Evolutionary conservation across 2,888 invertebrate genomes (phyloP), one percentile per base, ranked within the genome.

Genomic region (Melikaiella ostensackeni): DNA sequence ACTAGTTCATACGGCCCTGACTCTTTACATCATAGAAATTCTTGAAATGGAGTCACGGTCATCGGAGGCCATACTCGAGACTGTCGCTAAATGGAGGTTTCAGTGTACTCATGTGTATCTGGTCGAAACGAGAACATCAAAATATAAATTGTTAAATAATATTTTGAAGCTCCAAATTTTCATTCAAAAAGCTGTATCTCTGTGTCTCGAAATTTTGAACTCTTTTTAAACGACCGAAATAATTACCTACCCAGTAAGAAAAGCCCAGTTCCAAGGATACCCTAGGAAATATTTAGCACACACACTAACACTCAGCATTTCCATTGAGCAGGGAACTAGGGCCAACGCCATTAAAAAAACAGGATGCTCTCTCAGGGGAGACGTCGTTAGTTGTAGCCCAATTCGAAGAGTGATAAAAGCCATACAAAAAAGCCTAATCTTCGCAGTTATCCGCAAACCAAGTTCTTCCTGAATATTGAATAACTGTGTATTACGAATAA

Each of bases 211-310:
- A 16, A 38, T 38, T 13, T 4, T 38, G 3, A 38, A 38, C 13
- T 38, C 3, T 19, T 5, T 38, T 38, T 21, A 35, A 61, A 42
- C 13, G 7, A 33, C 5, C 1, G 16, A 42, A 11, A 19, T 16
- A 61, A 19, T 35, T 7, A 78, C 82, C 84, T 80, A 91, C 91
- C 91, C 91, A 4, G 85, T 80, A 78, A 91, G 86, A 61, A 90
- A 87, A n/a, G 89, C 85, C 91, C 90, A 91, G 35, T 83, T 79
- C 89, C 88, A 89, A 1, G 89, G 87, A 81, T 87, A 90, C 9
- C 75, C 75, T 4, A 91, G 86, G 9, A 91, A 75, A 35, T 63
- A 84, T 80, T 70, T 85, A 50, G 85, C 85, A 75, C 81, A 86
- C 13, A 89, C 0, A 2, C 83, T 80, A 5, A 88, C 70, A 1